Evolutionary conservation across 1,140 invertebrate species (phyloP), one percentile per base, ranked within the genome.

Genomic region (Drosophila pectinifera): DNA sequence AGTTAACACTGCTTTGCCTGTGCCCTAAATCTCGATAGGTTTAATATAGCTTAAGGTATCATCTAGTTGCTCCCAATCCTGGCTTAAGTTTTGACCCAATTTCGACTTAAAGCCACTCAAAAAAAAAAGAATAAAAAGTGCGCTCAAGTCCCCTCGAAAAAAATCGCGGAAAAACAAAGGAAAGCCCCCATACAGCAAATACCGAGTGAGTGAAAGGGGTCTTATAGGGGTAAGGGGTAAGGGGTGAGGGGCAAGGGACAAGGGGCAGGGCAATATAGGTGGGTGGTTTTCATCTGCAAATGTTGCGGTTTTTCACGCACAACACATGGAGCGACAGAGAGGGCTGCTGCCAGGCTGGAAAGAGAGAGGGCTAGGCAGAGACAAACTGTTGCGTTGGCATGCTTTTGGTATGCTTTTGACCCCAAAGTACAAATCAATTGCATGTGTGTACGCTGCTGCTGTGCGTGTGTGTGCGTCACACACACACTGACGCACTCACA

Each of bases 391-490:
- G 83, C 83, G 78, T 79, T 82, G 79, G 75, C 79, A 82, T 86
- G 73, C 49, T 53, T 81, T 82, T 51, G 72, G 57, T 64, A 63
- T 72, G 48, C 56, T 85, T 68, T 80, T 88, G 83, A 86, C 83
- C 83, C 83, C 83, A 88, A 86, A 88, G 83, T 89, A 88, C 83
- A 89, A 88, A 88, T 88, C 83, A 88, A 88, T 86, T 88, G 83
- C 83, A 79, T 67, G 75, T 73, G 83, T 82, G 31, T 31, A 69
- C 62, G 65, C 65, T 51, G 57, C 31, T 41, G 45, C n/a, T 51
- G 42, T 45, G 55, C 45, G 76, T 22, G 67, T 45, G 57, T 46
- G 62, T 78, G 46, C 43, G 67, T 54, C 54, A 56, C 62, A 43
- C 41, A 59, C 34, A 39, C 24, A 55, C 34, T 63, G 45, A 72